These are phyloP conservation scores for Brachylomia viminalis DNA, from an alignment of 2,888 invertebrate species.

Conservation along the genomic window DNA sequence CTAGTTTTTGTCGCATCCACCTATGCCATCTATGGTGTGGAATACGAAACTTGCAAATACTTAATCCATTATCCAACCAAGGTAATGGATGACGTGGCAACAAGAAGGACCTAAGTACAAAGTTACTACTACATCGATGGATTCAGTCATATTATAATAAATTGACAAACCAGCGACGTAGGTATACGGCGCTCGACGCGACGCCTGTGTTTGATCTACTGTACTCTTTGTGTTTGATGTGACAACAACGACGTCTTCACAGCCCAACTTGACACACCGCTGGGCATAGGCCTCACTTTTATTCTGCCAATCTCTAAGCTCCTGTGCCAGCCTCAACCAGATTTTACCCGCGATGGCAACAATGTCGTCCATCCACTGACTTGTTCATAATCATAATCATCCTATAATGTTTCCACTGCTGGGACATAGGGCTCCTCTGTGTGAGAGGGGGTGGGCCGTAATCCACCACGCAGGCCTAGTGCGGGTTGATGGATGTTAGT, in stretches of 20 bases:
- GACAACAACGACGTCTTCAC: neutral
- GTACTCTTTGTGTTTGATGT: too few relatives aligned
- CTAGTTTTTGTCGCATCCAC: neutral
- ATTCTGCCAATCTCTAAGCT: neutral
- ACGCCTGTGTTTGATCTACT: neutral
- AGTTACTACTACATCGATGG: neutral
- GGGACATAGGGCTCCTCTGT: too few relatives aligned
- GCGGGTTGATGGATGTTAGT: too few relatives aligned
- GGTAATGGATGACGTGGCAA: neutral
- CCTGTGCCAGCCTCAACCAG: neutral
- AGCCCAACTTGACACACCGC: neutral
- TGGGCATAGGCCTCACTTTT: neutral
- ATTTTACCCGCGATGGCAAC: neutral
- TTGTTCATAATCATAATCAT: neutral
- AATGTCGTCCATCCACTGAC: neutral
- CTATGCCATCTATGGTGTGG: constrained; percentile 4
- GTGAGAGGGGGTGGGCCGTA: too few relatives aligned
- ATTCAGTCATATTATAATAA: neutral
- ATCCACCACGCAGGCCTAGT: too few relatives aligned
- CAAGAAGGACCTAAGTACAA: neutral
- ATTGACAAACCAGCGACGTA: neutral
- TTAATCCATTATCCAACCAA: neutral
- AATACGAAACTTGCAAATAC: neutral
- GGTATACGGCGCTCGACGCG: too few relatives aligned
- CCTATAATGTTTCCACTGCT: neutral